These are phyloP conservation scores for Tachycineta bicolor DNA, from an alignment of 2,113 vertebrate genomes.

Conservation along the genomic window DNA sequence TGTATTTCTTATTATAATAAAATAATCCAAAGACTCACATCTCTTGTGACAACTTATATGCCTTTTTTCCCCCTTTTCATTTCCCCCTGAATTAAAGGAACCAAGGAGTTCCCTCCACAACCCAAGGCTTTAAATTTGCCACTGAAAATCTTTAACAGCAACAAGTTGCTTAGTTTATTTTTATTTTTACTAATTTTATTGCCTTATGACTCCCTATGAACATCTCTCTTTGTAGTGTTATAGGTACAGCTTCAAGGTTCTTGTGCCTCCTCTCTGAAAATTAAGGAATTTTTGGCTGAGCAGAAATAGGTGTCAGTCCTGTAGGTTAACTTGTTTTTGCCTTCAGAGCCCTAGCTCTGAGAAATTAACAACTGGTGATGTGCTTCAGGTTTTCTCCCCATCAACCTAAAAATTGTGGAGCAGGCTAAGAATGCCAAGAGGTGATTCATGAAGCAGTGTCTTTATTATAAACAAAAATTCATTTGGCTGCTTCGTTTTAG, in stretches of 20 bases:
- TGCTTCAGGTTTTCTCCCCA: not conserved
- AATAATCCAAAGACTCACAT: not conserved
- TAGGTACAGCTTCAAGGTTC: not conserved
- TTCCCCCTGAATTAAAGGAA: not conserved
- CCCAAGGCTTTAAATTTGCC: not conserved
- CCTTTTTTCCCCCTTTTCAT: accelerated
- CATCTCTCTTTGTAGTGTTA: not conserved
- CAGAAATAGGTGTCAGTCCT: not conserved
- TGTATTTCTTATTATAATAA: not conserved
- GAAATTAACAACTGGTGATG: not conserved
- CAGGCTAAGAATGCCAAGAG: not conserved
- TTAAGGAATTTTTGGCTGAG: not conserved
- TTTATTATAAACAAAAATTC: not conserved
- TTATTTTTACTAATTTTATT: not conserved
- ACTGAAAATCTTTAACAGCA: not conserved
- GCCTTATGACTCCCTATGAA: not conserved
- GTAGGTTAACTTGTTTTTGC: not conserved
- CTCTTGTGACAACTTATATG: not conserved
- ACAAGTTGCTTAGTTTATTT: not conserved
- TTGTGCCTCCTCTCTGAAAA: not conserved
- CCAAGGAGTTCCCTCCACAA: not conserved
- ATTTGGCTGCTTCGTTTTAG: not conserved
- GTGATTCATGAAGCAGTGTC: not conserved
- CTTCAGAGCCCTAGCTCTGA: not conserved
- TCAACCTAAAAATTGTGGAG: not conserved